Conservation (phyloP, 2,797 vertebrate species). For the Coregonus ussuriensis region DNA sequence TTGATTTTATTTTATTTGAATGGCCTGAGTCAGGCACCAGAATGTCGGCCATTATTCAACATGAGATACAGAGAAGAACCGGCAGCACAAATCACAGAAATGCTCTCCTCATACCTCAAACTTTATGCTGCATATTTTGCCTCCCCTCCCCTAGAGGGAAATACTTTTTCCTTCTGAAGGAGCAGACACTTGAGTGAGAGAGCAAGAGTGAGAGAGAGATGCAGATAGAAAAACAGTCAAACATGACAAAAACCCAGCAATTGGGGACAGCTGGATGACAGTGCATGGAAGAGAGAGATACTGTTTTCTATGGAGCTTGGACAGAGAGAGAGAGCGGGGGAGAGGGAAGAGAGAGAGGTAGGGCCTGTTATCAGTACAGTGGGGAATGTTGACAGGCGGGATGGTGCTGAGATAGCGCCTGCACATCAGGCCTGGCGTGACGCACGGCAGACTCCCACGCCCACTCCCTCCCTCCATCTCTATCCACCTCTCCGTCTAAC, state of each 20-base stretch:
- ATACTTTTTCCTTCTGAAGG: neutral
- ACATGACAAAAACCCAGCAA: too few species aligned
- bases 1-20: neutral
- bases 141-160: neutral
- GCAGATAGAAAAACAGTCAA: too few species aligned
- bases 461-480: neutral
- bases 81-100: neutral
- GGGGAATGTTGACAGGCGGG: slow-evolving; percentile 49
- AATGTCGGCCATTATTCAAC: neutral
- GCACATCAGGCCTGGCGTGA: slow-evolving; percentile 37
- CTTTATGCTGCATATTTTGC: neutral
- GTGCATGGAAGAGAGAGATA: too few species aligned
- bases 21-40: neutral
- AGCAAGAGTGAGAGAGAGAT: too few species aligned
- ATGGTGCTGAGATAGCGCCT: slow-evolving; percentile 47
- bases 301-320: too few species aligned
- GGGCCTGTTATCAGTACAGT: slow-evolving; percentile 38
- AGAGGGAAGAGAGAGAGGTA: neutral
- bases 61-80: neutral
- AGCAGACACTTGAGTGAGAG: neutral
- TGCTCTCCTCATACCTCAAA: neutral
- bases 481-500: slow-evolving; percentile 8
- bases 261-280: too few species aligned
- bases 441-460: slow-evolving; percentile 24
- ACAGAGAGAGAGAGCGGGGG: too few species aligned